Evolutionary conservation across 37 sponge, comb jelly and placozoan species (phyloP).

Genomic region (Spongilla lacustris): DNA sequence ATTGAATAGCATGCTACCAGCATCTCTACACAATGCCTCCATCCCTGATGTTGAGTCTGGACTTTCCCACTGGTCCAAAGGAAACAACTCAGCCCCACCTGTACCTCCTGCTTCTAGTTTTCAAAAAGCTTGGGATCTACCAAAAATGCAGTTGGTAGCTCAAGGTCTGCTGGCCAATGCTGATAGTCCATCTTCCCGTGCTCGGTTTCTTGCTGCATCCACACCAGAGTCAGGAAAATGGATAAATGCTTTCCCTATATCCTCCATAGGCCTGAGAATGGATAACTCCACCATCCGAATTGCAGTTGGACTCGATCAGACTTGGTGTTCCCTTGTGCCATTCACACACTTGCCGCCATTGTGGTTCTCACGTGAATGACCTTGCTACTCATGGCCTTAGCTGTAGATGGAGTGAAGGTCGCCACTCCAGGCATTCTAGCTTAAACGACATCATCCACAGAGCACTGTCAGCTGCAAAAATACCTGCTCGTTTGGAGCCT

Average conservation of each 20-base stretch:
- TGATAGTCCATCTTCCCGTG: too few relatives aligned
- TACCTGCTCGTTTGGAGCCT: slow-evolving; percentile 33
- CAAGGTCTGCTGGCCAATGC: too few relatives aligned
- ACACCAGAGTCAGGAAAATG: too few relatives aligned
- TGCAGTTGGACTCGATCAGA: too few relatives aligned
- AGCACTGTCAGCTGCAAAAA: slow-evolving; percentile 39
- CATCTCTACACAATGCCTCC: neutral
- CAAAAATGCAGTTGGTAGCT: too few relatives aligned
- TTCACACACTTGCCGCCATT: neutral
- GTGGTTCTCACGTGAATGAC: slow-evolving; percentile 6
- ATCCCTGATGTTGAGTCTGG: neutral
- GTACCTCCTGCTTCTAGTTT: neutral
- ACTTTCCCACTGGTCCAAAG: neutral
- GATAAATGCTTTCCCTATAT: neutral
- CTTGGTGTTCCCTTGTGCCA: too few relatives aligned
- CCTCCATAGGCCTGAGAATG: too few relatives aligned
- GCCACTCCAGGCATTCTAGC: slow-evolving; percentile 8
- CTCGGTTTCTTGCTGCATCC: too few relatives aligned
- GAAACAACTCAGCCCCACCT: slow-evolving; percentile 6
- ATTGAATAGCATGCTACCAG: slow-evolving; percentile 12
- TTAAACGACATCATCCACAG: slow-evolving; percentile 38
- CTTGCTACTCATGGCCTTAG: slow-evolving; percentile 25
- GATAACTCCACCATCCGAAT: neutral
- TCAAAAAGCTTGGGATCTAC: too few relatives aligned
- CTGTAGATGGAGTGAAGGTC: slow-evolving; percentile 28